Evolutionary conservation across 1,140 invertebrate species (phyloP).

Genomic region (Teleopsis dalmanni): DNA sequence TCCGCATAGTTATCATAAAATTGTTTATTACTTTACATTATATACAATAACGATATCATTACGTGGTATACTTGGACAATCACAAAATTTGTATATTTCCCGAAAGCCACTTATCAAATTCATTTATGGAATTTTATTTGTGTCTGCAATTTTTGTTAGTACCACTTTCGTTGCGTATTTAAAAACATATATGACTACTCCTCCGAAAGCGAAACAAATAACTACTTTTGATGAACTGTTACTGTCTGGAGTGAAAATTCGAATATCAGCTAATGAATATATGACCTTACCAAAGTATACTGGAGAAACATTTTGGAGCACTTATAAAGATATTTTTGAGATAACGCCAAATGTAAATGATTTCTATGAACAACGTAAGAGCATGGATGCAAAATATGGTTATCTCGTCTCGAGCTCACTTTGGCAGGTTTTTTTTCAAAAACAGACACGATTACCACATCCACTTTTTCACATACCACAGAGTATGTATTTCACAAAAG

Average conservation of each 20-base stretch:
- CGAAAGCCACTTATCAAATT: too few species aligned
- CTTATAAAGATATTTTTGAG: background rate
- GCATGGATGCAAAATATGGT: background rate
- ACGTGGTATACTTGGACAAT: too few species aligned
- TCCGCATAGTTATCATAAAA: too few species aligned
- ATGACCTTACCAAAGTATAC: background rate
- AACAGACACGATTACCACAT: background rate
- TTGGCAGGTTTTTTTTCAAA: background rate
- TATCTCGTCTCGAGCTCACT: background rate
- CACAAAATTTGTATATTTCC: too few species aligned
- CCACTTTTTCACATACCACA: background rate
- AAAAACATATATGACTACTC: too few species aligned
- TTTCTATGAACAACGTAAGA: background rate
- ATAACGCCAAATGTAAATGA: background rate
- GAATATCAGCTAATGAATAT: background rate
- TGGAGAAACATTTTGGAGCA: background rate
- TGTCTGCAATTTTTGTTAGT: too few species aligned
- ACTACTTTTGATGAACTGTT: background rate
- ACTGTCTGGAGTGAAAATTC: background rate
- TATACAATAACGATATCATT: too few species aligned
- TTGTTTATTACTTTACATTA: too few species aligned
- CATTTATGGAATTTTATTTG: too few species aligned
- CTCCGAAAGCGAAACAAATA: too few species aligned
- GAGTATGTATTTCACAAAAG: background rate
- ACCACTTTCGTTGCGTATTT: too few species aligned